phyloP scores from a whole-genome alignment of 2,113 vertebrate genomes.

The Etheostoma cragini region DNA sequence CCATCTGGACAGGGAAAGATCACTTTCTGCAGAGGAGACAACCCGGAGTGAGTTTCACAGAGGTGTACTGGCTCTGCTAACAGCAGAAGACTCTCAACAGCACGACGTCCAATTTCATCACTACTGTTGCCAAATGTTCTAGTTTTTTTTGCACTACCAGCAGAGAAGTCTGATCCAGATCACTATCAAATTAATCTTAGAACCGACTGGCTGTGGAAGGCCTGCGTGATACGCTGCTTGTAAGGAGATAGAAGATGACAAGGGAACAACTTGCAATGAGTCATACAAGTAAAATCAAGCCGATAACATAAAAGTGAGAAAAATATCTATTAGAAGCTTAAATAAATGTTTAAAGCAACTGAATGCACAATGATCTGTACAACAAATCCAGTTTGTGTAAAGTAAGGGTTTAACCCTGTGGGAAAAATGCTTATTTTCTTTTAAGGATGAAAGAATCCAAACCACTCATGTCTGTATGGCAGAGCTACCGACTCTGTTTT shows the following conservation, averaged over 20 bases:
- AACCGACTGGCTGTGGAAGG: slow-evolving; percentile 13
- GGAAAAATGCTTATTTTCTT: background rate
- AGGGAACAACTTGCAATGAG: background rate
- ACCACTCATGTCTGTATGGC: background rate
- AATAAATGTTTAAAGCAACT: background rate
- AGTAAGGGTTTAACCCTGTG: background rate
- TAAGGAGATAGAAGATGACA: background rate
- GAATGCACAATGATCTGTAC: no score
- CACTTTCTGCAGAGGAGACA: slow-evolving; percentile 28
- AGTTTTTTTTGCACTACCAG: slow-evolving; percentile 7
- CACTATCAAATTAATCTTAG: slow-evolving; percentile 51
- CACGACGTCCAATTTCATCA: slow-evolving; percentile 11
- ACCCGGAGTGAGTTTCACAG: slow-evolving; percentile 18
- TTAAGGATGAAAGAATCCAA: background rate
- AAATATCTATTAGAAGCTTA: background rate
- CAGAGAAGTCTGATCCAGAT: slow-evolving; percentile 40
- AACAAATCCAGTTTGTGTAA: no score
- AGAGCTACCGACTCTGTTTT: background rate
- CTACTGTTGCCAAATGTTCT: slow-evolving; percentile 15
- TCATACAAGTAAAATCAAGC: background rate
- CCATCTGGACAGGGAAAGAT: slow-evolving; percentile 17
- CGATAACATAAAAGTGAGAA: background rate
- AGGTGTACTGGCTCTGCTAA: slow-evolving; percentile 11
- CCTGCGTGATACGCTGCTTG: slow-evolving; percentile 3
- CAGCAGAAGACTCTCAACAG: background rate